A percentile compares a stretch with the other conserved stretches of the same genome.
Conservation (phyloP, 2,797 vertebrate species). For the Halcyon badia region DNA sequence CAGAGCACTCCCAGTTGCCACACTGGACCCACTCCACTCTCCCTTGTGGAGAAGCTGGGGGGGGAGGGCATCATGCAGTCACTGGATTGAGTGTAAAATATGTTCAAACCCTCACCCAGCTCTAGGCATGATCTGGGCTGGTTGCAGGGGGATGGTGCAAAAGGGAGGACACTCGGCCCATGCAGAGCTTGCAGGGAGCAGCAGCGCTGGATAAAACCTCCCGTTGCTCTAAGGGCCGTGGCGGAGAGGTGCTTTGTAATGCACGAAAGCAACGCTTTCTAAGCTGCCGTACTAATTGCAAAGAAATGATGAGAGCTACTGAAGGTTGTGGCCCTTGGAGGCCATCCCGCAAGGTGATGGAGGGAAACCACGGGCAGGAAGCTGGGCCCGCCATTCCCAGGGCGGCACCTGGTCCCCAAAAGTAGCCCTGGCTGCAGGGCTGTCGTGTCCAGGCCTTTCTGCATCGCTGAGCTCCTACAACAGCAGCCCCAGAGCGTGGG, state of each 20-base stretch:
- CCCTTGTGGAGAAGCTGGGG: rapidly evolving
- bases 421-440: neutral
- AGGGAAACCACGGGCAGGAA: rapidly evolving
- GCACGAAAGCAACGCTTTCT: neutral
- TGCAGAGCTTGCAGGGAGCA: neutral
- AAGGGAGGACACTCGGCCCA: neutral
- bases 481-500: neutral
- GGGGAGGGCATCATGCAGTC: rapidly evolving
- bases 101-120: neutral
- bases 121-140: neutral
- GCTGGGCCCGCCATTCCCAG: neutral
- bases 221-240: rapidly evolving
- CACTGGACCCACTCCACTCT: rapidly evolving
- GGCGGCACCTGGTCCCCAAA: rapidly evolving
- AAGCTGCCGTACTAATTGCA: neutral
- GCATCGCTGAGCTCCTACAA: neutral
- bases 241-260: neutral
- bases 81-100: rapidly evolving
- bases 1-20: neutral
- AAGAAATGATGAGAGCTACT: neutral
- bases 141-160: neutral
- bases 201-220: neutral
- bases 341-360: neutral
- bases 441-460: constrained; percentile 10
- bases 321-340: neutral